These are phyloP conservation scores for Steromphala cineraria DNA, from an alignment of 2,888 invertebrate species.

Conservation along the genomic window DNA sequence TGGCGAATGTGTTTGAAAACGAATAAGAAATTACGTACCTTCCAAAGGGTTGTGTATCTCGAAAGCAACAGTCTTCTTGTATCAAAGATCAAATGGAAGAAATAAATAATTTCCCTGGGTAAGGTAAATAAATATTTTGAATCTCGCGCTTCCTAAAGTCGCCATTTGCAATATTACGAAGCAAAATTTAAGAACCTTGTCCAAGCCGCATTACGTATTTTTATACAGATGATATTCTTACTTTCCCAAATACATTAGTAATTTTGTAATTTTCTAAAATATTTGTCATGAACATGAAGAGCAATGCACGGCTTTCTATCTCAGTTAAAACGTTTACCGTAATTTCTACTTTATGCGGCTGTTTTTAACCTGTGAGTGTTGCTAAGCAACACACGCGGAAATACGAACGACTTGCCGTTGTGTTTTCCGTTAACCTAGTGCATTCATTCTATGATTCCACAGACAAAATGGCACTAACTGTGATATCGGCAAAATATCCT, in stretches of 20 bases:
- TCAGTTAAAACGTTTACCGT: too few species aligned
- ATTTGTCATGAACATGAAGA: background rate
- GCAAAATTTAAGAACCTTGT: background rate
- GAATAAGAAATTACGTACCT: too few species aligned
- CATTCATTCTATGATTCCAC: background rate
- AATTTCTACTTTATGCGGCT: background rate
- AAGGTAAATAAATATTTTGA: background rate
- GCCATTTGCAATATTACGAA: background rate
- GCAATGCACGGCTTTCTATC: too few species aligned
- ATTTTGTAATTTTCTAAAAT: background rate
- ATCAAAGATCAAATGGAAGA: too few species aligned
- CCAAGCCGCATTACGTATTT: background rate
- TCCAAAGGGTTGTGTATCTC: too few species aligned
- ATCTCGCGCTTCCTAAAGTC: background rate
- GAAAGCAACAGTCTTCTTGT: too few species aligned
- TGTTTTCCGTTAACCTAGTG: too few species aligned
- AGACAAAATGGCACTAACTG: constrained; percentile 68
- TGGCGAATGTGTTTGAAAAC: too few species aligned
- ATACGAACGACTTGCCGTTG: background rate
- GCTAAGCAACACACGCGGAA: constrained; percentile 14
- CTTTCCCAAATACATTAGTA: too few species aligned
- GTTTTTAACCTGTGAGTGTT: background rate
- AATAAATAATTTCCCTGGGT: background rate
- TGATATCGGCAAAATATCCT: constrained; percentile 74
- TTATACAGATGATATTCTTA: background rate